Evolutionary conservation across 2,113 vertebrate genomes (phyloP).

Genomic region (Eubucco bourcierii): DNA sequence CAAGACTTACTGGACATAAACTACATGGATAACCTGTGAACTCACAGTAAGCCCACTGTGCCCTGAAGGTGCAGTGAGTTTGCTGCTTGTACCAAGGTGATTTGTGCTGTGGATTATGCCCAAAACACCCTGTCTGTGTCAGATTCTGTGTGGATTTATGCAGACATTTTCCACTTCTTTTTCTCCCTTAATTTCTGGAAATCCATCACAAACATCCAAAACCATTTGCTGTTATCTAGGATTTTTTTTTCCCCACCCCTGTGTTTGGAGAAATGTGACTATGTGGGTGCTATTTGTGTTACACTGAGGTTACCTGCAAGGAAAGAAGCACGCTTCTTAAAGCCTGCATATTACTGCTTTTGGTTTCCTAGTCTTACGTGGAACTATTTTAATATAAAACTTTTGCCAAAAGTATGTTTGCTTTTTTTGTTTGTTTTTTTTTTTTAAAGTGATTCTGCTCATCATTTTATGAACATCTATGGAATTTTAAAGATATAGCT

Average conservation of each 20-base stretch:
- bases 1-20: neutral
- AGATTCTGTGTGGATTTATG: neutral
- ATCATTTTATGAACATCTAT: neutral
- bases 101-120: neutral
- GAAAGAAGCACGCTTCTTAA: neutral
- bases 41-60: fast-evolving
- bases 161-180: neutral
- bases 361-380: neutral
- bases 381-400: neutral
- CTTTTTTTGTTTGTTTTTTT: neutral
- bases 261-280: neutral
- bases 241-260: neutral
- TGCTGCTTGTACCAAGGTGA: neutral
- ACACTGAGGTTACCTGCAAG: neutral
- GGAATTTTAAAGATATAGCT: neutral
- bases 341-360: neutral
- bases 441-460: neutral
- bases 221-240: neutral
- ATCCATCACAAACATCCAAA: neutral
- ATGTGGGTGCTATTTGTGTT: neutral
- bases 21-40: neutral
- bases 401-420: neutral
- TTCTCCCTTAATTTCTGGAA: neutral
- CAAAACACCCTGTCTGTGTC: neutral
- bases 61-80: fast-evolving